These are phyloP conservation scores for Salminus brasiliensis DNA, from an alignment of 2,113 vertebrate genomes.

Conservation along the genomic window DNA sequence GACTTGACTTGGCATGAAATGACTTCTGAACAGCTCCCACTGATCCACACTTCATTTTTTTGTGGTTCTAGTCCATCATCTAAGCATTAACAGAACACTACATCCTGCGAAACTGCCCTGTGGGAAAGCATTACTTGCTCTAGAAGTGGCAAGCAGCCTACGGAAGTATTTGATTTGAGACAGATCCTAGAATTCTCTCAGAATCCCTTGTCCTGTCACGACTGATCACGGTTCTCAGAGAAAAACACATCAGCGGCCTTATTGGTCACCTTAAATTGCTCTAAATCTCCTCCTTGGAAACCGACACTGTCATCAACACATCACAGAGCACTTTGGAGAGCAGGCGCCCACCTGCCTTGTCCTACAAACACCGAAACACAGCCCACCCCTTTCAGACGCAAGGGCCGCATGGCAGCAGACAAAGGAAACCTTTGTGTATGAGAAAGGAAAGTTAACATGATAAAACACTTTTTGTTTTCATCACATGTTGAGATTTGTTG, in stretches of 20 bases:
- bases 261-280: not conserved
- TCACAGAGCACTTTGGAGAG: slow-evolving; percentile 20
- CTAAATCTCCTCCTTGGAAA: slow-evolving; percentile 21
- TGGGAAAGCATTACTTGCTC: too few relatives aligned
- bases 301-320: not conserved
- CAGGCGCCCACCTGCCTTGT: not conserved
- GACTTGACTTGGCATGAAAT: too few relatives aligned
- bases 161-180: not conserved
- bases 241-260: not conserved
- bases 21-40: too few relatives aligned
- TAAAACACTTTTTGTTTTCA: slow-evolving; percentile 50
- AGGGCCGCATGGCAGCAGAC: not conserved
- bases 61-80: too few relatives aligned
- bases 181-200: not conserved
- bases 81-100: too few relatives aligned
- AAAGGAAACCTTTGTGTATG: slow-evolving; percentile 29
- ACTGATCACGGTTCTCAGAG: not conserved
- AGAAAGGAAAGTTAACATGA: slow-evolving; percentile 19
- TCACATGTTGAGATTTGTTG: slow-evolving; percentile 49
- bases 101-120: too few relatives aligned
- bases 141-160: too few relatives aligned
- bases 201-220: not conserved
- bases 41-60: too few relatives aligned
- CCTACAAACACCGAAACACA: not conserved
- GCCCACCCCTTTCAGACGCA: not conserved